Percentiles rank a stretch among this genome's conserved stretches.
Evolutionary conservation across 2,113 vertebrate species (phyloP).

Genomic region (Takifugu bimaculatus): DNA sequence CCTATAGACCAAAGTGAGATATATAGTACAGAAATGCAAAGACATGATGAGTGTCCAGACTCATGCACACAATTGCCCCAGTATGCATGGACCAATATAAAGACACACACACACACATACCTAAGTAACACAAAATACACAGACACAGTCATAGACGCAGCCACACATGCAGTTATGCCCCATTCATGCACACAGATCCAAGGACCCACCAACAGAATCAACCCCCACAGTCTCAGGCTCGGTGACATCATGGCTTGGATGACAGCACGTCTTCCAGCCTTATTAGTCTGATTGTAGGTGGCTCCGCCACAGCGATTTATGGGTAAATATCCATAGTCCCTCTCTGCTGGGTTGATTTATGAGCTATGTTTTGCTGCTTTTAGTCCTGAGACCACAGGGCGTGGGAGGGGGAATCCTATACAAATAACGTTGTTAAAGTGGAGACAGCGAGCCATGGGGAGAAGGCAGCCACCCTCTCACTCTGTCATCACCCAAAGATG

Average conservation of each 20-base stretch:
- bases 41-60: constrained; percentile 34
- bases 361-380: constrained; percentile 68
- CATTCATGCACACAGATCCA: constrained; percentile 36
- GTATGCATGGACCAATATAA: too few species aligned
- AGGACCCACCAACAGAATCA: constrained; percentile 61
- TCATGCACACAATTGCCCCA: too few species aligned
- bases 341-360: constrained; percentile 70
- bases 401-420: constrained; percentile 57
- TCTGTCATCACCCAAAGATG: constrained; percentile 24
- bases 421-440: constrained; percentile 68
- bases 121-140: too few species aligned
- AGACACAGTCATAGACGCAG: constrained; percentile 24
- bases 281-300: constrained; percentile 78
- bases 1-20: constrained; percentile 19
- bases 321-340: constrained; percentile 70
- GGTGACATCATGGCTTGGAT: constrained; percentile 77
- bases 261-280: constrained; percentile 79
- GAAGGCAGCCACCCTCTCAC: constrained; percentile 43
- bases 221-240: constrained; percentile 60
- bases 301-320: constrained; percentile 76
- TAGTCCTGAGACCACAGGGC: constrained; percentile 66
- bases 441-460: constrained; percentile 37
- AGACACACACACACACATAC: too few species aligned
- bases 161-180: constrained; percentile 36
- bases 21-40: constrained; percentile 38